Evolutionary conservation across 2,113 vertebrate species (phyloP).

Genomic region (Eptesicus fuscus): DNA sequence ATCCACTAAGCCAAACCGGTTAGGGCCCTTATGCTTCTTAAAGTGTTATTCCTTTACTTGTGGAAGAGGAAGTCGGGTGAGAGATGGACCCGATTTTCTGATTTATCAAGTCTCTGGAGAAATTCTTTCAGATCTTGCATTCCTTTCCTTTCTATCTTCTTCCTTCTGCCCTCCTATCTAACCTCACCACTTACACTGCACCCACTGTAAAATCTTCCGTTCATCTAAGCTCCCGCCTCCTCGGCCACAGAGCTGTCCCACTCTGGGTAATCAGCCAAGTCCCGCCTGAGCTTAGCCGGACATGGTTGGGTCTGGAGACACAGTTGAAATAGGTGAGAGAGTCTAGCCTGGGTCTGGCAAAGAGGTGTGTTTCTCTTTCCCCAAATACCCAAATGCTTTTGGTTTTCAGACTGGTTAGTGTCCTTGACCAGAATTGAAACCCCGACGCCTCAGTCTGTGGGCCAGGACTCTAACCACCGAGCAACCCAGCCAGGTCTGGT

Average conservation of each 20-base stretch:
- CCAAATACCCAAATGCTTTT: background rate
- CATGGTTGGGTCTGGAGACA: background rate
- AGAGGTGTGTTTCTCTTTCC: background rate
- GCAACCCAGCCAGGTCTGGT: background rate
- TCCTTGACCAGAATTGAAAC: too few species aligned
- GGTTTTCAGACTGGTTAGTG: background rate
- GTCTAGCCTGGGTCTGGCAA: background rate
- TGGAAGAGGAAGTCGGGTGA: background rate
- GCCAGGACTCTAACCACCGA: too few species aligned
- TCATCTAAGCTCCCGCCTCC: background rate
- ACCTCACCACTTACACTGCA: background rate
- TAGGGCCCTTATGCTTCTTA: background rate
- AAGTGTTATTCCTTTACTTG: background rate
- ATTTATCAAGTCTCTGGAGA: constrained; percentile 19
- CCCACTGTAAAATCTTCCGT: background rate
- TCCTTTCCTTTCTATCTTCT: background rate
- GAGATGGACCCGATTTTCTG: background rate
- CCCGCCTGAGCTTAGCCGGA: background rate
- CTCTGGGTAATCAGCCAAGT: background rate
- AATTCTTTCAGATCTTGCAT: background rate
- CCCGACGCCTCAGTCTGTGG: too few species aligned
- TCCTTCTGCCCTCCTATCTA: background rate
- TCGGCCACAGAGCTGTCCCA: background rate
- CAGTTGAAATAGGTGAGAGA: background rate
- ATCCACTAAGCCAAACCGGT: too few species aligned